Percentiles rank a stretch among this genome's conserved stretches.
Evolutionary conservation across 2,797 vertebrate genomes (phyloP).

Genomic region (Staurois parvus): DNA sequence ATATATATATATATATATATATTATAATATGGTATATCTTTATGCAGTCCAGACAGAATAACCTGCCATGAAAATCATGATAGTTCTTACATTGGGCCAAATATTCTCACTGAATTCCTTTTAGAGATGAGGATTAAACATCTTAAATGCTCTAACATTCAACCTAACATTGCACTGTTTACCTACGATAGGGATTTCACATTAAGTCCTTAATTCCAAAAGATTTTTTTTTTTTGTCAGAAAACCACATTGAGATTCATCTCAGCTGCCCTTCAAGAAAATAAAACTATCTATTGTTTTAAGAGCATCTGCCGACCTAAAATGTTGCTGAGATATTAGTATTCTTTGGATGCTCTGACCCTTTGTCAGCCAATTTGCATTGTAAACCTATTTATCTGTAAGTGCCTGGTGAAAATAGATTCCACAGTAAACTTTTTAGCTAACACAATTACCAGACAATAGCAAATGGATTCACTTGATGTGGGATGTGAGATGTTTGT

Average conservation of each 20-base stretch:
- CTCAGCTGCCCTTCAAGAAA: conserved; percentile 27
- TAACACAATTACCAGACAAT: conserved; percentile 25
- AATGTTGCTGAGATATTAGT: conserved; percentile 22
- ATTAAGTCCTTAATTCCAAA: conserved; percentile 51
- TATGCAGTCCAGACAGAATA: too few relatives aligned
- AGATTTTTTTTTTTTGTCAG: conserved; percentile 36
- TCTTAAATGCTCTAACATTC: conserved; percentile 42
- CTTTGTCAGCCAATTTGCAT: conserved; percentile 51
- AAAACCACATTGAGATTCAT: conserved; percentile 41
- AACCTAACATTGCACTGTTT: conserved; percentile 20
- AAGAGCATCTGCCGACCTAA: neutral
- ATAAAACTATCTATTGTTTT: conserved; percentile 25
- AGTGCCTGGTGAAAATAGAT: conserved; percentile 31
- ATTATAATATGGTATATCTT: too few relatives aligned
- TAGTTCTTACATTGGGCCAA: conserved; percentile 14
- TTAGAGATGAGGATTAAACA: conserved; percentile 35
- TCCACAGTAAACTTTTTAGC: conserved; percentile 25
- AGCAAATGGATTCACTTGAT: conserved; percentile 19
- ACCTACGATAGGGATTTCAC: conserved; percentile 35
- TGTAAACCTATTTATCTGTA: conserved; percentile 45
- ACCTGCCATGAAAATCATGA: too few relatives aligned
- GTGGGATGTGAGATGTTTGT: neutral
- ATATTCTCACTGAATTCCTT: conserved; percentile 36
- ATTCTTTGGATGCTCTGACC: conserved; percentile 28
- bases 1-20: too few relatives aligned